A percentile compares a stretch with the other conserved stretches of the same genome.
Conservation (phyloP, 2,113 vertebrate genomes). For the Chamaea fasciata region DNA sequence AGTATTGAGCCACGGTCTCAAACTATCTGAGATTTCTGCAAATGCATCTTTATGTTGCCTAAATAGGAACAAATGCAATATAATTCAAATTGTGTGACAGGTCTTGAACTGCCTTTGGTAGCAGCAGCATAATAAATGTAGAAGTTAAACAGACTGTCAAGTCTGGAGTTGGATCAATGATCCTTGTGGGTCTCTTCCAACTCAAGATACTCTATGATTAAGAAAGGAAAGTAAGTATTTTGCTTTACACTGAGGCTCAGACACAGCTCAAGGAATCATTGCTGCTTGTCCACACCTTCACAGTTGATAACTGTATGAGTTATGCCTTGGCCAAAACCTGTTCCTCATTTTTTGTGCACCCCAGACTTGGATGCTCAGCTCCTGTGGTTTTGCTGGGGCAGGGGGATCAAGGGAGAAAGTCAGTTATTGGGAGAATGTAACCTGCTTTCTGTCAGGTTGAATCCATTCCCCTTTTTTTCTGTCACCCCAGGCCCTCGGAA, state of each 20-base stretch:
- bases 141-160: neutral
- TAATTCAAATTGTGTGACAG: neutral
- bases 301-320: neutral
- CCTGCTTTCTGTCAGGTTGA: neutral
- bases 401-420: neutral
- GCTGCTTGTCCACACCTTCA: neutral
- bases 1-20: neutral
- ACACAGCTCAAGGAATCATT: neutral
- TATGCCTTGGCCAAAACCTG: neutral
- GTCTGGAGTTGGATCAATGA: neutral
- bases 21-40: neutral
- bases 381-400: neutral
- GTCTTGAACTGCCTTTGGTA: neutral
- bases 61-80: neutral
- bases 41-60: neutral
- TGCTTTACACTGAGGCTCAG: neutral
- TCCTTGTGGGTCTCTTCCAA: neutral
- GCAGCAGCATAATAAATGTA: neutral
- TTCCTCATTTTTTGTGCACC: neutral
- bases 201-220: neutral
- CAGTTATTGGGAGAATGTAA: neutral
- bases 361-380: neutral
- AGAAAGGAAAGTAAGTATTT: neutral
- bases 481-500: neutral
- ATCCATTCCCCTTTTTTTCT: neutral